Base-by-base conservation (phyloP, 2,113 vertebrate genomes). In the Muntiacus muntjak region DNA sequence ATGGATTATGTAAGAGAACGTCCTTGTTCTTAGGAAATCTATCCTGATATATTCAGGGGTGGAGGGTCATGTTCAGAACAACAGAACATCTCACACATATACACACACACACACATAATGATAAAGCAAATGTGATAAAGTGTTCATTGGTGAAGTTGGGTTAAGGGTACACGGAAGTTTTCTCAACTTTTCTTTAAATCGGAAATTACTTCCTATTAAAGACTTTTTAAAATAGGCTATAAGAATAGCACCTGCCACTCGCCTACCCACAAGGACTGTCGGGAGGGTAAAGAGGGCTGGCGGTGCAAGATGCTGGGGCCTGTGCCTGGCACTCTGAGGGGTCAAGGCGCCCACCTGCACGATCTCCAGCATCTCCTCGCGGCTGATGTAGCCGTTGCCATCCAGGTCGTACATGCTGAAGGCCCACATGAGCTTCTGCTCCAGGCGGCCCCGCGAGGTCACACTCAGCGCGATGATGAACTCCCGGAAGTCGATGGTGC, bases 371-470 rank as follows among this genome's bases (percentile, higher is more conserved):
- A 99, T 99, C 98, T 99, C 99, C 14, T 99, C 99, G 0, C 99
- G 99, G 98, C 99, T 99, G 99, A 99, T 99, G 99, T 99, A 99
- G 83, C 99, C 99, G 0, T 99, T 99, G 81, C 99, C 99, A 0
- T 99, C 99, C 98, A 99, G 99, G 99, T 99, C 99, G 0, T 99
- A 99, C 99, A 99, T 99, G 99, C 99, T 99, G 99, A 99, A 99
- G 76, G 99, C 99, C 99, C 99, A 99, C 98, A 99, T 99, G 96
- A 99, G 99, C 98, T 99, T 99, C 99, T 99, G 99, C 99, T 99
- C 99, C 99, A 99, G 99, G 97, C 99, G 99, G 9, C 99, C 99
- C 0, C 99, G 99, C 6, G 99, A 99, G 54, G 99, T 99, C 97
- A 99, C 99, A 5, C 99, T 99, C 97, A 99, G 99, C 1, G 99